Conservation (phyloP, 2,797 vertebrate genomes). For the Acanthurus leucopareius region DNA sequence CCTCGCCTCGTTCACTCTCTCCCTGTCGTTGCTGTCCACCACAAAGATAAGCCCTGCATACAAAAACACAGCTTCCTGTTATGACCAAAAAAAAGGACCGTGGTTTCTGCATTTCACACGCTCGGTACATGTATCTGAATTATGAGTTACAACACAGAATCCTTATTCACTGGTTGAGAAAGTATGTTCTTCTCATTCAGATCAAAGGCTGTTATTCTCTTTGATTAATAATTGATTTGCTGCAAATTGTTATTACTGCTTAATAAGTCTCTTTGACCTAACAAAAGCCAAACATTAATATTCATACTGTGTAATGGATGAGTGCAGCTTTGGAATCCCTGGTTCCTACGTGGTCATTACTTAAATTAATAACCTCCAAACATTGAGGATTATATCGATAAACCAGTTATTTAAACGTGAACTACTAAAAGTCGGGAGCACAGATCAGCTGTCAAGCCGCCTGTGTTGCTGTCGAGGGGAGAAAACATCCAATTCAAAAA, state of each 20-base stretch:
- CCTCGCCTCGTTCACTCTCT: slow-evolving; percentile 89
- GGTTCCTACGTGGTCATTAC: neutral
- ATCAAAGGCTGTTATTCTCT: slow-evolving; percentile 3
- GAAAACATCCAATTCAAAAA: neutral
- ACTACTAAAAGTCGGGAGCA: neutral
- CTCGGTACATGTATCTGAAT: no score
- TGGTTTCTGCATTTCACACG: no score
- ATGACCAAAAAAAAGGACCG: neutral
- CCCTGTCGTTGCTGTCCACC: slow-evolving; percentile 92
- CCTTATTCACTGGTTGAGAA: neutral
- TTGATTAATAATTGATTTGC: neutral
- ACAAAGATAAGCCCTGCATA: slow-evolving; percentile 90
- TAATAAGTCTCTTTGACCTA: slow-evolving; percentile 1
- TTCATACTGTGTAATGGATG: neutral
- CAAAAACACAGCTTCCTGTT: neutral
- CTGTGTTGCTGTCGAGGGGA: neutral
- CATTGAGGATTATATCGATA: neutral
- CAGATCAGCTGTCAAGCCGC: neutral
- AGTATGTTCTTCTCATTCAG: neutral
- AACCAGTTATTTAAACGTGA: neutral
- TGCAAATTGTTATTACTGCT: neutral
- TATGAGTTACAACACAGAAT: neutral
- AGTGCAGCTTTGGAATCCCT: neutral
- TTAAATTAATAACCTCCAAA: neutral
- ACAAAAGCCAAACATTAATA: neutral